Evolutionary conservation across 2,113 vertebrate genomes (phyloP).

Genomic region (Canis aureus): DNA sequence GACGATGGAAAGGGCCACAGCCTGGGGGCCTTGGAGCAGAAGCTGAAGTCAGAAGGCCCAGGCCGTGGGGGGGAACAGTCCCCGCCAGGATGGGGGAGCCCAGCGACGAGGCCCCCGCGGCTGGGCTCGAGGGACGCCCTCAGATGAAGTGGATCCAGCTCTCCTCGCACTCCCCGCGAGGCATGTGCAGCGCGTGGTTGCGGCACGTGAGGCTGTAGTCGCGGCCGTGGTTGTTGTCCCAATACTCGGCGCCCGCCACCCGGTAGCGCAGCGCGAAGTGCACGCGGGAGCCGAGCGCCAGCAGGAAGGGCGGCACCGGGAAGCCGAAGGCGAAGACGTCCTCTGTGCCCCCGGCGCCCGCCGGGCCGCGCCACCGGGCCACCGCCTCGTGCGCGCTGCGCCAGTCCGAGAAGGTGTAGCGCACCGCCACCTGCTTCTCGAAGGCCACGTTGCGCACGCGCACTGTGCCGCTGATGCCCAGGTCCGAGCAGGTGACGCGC

Average conservation of each 20-base stretch:
- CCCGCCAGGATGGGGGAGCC: not conserved
- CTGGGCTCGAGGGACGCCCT: constrained; percentile 12
- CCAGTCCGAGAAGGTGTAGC: constrained; percentile 96
- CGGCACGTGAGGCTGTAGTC: constrained; percentile 95
- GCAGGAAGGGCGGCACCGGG: constrained; percentile 93
- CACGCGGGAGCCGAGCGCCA: constrained; percentile 89
- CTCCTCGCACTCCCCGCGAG: constrained; percentile 93
- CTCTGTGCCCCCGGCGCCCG: constrained; percentile 72
- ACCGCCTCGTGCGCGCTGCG: constrained; percentile 86
- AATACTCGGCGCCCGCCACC: constrained; percentile 89
- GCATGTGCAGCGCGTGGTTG: constrained; percentile 92
- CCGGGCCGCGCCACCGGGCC: constrained; percentile 90
- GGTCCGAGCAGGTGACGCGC: constrained; percentile 91
- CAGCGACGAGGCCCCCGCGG: fast-evolving
- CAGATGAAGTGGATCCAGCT: constrained; percentile 97
- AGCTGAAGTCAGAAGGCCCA: not conserved
- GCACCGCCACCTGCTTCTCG: constrained; percentile 92
- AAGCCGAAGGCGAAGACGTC: constrained; percentile 95
- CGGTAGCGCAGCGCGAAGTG: constrained; percentile 94
- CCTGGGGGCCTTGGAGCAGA: not conserved
- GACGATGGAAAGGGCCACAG: not conserved
- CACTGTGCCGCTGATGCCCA: constrained; percentile 92
- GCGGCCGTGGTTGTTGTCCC: constrained; percentile 94
- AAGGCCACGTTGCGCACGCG: constrained; percentile 94
- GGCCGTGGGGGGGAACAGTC: no score